Conservation (phyloP, 1,140 invertebrate species). For the Psix sp. region DNA sequence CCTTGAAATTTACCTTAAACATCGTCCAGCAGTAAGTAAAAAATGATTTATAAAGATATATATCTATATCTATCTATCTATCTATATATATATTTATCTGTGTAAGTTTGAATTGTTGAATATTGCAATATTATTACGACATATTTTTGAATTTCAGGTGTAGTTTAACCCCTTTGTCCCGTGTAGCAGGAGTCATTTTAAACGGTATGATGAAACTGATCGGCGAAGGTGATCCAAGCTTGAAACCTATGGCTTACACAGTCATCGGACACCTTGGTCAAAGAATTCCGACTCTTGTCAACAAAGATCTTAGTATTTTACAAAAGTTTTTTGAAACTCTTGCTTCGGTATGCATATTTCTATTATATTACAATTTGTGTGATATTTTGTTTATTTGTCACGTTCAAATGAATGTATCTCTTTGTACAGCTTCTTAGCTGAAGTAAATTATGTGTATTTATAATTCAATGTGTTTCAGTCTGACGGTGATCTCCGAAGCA, state of each 20-base stretch:
- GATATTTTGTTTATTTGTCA: too few species aligned
- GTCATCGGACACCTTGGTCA: conserved; percentile 85
- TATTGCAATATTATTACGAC: too few species aligned
- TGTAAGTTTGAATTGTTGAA: conserved; percentile 1
- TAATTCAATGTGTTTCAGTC: conserved; percentile 75
- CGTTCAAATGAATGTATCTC: too few species aligned
- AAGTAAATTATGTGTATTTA: too few species aligned
- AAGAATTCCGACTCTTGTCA: conserved; percentile 83
- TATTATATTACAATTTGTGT: conserved; percentile 25
- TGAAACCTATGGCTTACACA: conserved; percentile 85
- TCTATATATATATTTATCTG: too few species aligned
- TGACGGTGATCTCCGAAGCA: conserved; percentile 77
- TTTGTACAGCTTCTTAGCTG: too few species aligned
- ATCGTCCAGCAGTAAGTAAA: conserved; percentile 82
- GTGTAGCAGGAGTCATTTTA: conserved; percentile 72
- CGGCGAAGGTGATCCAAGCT: conserved; percentile 76
- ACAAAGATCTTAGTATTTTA: conserved; percentile 82
- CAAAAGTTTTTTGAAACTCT: conserved; percentile 83
- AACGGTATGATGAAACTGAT: conserved; percentile 74
- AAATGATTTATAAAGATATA: conserved; percentile 3
- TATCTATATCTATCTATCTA: background rate
- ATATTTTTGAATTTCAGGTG: conserved; percentile 62
- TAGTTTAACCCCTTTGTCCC: conserved; percentile 65
- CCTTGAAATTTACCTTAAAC: conserved; percentile 89
- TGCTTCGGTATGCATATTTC: conserved; percentile 77